Evolutionary conservation across 2,113 vertebrate genomes (phyloP), one percentile per base, ranked within the genome.

Genomic region (Emydura subglobosa): DNA sequence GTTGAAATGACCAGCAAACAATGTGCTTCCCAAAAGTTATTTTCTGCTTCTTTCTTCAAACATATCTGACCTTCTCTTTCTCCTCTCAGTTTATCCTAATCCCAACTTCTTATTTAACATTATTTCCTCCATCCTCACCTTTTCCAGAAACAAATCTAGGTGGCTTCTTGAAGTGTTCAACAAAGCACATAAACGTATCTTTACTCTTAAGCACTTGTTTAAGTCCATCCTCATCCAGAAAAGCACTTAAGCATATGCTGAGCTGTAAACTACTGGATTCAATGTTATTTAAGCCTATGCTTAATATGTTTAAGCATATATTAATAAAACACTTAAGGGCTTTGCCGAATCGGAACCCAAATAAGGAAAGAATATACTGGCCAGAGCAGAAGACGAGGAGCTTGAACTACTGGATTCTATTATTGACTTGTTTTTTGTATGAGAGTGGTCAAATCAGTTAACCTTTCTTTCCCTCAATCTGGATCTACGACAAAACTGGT

Each of bases 371-470:
- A 89, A 1, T 0, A 59, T 10, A 59, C 82, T 16, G 76, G 59
- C 51, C 39, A 17, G 89, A 86, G 54, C 13, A 78, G 42, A 24
- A 78, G 42, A 47, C 42, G 7, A 11, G 44, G 25, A 44, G 44
- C 42, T 72, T 11, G 44, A 47, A 47, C 42, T 78, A 78, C 24
- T 29, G 22, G 72, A 42, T 10, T 72, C 34, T 12, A 51, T 22
- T 90, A 34, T 94, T 24, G 65, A 14, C 65, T 78, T 85, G 39
- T 29, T 44, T 79, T 85, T 59, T 79, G 85, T 50, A 80, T 83
- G 89, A 7, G 53, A n/a, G 2, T 90, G 57, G 31, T 72, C 65
- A 91, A 81, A 85, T 42, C 93, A 88, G n/a, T 5, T 85, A 84
- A 50, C 50, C 42, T 72, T 83, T 79, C 49, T 55, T 85, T 82